Evolutionary conservation across 2,113 vertebrate genomes (phyloP), one percentile per base, ranked within the genome.

Genomic region (Toxotes chatareus): DNA sequence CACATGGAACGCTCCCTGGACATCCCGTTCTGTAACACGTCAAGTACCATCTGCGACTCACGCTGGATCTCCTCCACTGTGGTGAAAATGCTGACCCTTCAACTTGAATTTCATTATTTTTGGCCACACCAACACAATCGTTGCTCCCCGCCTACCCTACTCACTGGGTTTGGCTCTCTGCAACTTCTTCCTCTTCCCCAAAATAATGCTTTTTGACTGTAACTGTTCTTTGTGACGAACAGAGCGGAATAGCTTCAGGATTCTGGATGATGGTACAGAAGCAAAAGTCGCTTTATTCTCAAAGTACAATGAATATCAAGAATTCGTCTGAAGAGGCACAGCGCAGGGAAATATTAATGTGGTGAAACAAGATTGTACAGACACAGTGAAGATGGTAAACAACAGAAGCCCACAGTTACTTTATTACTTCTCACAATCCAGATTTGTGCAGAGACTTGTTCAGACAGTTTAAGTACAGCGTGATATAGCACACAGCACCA

Each of bases 331-430:
- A 27, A 13, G 44, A 86, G 61, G 51, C 47, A 64, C 40, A 57
- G 46, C 14, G 16, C 78, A 23, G 19, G 83, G 61, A 79, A 71
- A 72, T 67, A 79, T 38, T 78, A 79, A 74, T 59, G 38, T 21
- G 10, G 36, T 21, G 23, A 77, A 81, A 63, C 76, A 21, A 69
- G 47, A 56, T 73, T 44, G 42, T 51, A 14, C 63, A 34, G 72
- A 16, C 44, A 70, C 46, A 51, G 55, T 55, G 55, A 53, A 61
- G 51, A 59, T 51, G 19, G 49, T 3, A 34, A 71, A 75, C 4
- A 62, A 68, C 74, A 73, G 31, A 21, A 65, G 31, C 23, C 38
- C 56, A 34, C 36, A 56, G 19, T 65, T 56, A 27, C 19, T 32
- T 49, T 49, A 66, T 67, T 72, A 36, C 69, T 64, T 67, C 27